phyloP scores from a whole-genome alignment of 2,113 vertebrate species.

The Sinocyclocheilus rhinocerous region DNA sequence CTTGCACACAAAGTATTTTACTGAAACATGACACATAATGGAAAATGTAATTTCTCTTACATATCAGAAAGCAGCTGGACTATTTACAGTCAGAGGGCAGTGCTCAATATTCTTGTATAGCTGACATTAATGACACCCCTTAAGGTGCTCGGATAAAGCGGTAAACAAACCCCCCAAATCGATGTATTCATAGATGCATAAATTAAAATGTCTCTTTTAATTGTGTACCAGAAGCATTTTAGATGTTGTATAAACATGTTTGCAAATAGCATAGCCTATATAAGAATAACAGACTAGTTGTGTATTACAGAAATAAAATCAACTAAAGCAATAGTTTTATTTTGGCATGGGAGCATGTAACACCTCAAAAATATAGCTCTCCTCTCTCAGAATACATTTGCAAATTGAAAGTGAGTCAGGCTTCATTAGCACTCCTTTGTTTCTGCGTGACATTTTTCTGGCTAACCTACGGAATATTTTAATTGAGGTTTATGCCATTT shows the following conservation, averaged over 20 bases:
- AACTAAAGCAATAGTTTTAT: background rate
- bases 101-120: background rate
- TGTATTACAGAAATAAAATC: background rate
- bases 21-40: background rate
- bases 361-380: background rate
- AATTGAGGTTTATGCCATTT: background rate
- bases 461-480: background rate
- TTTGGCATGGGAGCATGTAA: background rate
- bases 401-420: background rate
- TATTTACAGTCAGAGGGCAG: background rate
- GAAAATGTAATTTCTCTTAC: background rate
- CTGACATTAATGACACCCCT: background rate
- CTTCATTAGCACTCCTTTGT: slow-evolving; percentile 45
- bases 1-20: background rate
- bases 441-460: background rate
- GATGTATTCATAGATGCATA: too few species aligned
- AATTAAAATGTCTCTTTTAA: background rate
- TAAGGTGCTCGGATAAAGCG: background rate
- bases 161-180: background rate
- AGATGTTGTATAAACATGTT: background rate
- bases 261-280: background rate
- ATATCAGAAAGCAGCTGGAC: background rate
- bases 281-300: background rate
- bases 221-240: background rate
- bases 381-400: background rate